Evolutionary conservation across 2,888 invertebrate genomes (phyloP).

Genomic region (Schizotus pectinicornis): DNA sequence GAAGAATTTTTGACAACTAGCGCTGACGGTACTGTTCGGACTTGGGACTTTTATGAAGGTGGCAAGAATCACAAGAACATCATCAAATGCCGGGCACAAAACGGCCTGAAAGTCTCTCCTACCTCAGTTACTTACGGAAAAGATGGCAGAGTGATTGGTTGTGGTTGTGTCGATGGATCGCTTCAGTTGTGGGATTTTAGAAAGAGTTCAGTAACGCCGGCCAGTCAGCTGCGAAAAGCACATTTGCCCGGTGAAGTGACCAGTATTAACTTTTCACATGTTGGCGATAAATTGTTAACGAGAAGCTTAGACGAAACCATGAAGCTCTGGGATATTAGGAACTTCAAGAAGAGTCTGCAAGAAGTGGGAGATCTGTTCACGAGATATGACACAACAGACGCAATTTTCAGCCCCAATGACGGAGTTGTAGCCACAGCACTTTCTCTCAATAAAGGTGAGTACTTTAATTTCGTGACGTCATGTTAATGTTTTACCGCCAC

Average conservation of each 20-base stretch:
- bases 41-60: slow-evolving; percentile 83
- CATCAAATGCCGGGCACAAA: slow-evolving; percentile 86
- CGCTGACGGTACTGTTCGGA: slow-evolving; percentile 89
- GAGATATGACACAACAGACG: slow-evolving; percentile 83
- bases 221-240: slow-evolving; percentile 76
- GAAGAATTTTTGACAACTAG: slow-evolving; percentile 96
- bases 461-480: too few relatives aligned
- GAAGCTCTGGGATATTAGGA: slow-evolving; percentile 92
- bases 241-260: slow-evolving; percentile 85
- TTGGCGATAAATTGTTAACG: slow-evolving; percentile 78
- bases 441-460: slow-evolving; percentile 72
- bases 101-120: slow-evolving; percentile 79
- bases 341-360: slow-evolving; percentile 79
- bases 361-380: slow-evolving; percentile 76
- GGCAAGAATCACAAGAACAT: slow-evolving; percentile 80
- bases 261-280: slow-evolving; percentile 86
- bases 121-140: slow-evolving; percentile 68
- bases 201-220: slow-evolving; percentile 88
- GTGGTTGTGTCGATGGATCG: slow-evolving; percentile 93
- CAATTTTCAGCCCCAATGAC: slow-evolving; percentile 92
- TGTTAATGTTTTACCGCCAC: too few relatives aligned
- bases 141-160: slow-evolving; percentile 78
- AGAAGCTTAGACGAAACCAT: slow-evolving; percentile 91
- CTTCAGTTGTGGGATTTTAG: slow-evolving; percentile 97
- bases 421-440: slow-evolving; percentile 86